phyloP scores from a whole-genome alignment of 2,888 invertebrate species.

The Cerceris rybyensis region DNA sequence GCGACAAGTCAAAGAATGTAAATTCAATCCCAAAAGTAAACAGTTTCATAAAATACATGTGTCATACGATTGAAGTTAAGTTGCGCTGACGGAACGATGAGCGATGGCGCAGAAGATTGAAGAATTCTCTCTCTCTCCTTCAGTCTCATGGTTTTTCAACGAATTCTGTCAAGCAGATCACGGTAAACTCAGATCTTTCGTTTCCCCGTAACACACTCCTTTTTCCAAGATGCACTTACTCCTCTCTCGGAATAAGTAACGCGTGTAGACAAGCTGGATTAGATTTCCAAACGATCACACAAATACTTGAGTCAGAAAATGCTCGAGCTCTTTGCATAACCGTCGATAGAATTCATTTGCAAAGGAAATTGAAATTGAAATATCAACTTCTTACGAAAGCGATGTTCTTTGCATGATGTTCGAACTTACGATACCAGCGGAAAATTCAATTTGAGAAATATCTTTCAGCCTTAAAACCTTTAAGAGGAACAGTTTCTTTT shows the following conservation, averaged over 20 bases:
- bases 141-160: not conserved
- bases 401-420: not conserved
- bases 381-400: not conserved
- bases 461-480: no score
- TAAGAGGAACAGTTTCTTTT: no score
- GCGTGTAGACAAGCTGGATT: not conserved
- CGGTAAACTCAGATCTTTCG: not conserved
- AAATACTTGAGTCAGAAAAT: not conserved
- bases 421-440: no score
- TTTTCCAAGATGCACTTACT: not conserved
- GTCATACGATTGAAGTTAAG: no score
- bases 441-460: no score
- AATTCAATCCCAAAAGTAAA: no score
- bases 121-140: not conserved
- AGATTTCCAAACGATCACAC: not conserved
- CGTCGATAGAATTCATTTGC: not conserved
- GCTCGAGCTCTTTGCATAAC: no score
- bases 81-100: not conserved
- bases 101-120: not conserved
- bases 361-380: not conserved
- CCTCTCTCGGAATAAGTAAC: not conserved
- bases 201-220: not conserved
- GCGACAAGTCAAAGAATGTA: no score
- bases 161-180: not conserved
- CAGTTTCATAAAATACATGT: no score